Conservation (phyloP, 1,140 invertebrate genomes). For the Aphelenchoides fujianensis region DNA sequence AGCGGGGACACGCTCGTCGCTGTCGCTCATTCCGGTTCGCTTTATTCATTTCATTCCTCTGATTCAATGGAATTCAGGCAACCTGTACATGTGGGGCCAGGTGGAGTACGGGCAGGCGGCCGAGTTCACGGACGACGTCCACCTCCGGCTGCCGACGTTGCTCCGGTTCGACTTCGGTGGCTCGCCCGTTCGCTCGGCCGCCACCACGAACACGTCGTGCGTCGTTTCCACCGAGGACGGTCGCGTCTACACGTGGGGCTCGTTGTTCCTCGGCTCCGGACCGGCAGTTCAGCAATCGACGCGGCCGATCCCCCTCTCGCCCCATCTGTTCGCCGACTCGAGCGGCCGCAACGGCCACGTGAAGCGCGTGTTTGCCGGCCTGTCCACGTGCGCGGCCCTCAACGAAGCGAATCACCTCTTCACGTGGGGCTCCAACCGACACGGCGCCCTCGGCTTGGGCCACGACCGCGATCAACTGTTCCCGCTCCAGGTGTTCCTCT, state of each 20-base stretch:
- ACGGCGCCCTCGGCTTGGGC: conserved; percentile 36
- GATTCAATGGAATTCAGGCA: conserved; percentile 31
- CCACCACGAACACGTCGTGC: conserved; percentile 43
- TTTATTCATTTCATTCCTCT: not conserved
- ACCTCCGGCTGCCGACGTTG: conserved; percentile 26
- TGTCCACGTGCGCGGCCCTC: conserved; percentile 26
- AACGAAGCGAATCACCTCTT: conserved; percentile 39
- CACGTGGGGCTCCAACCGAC: conserved; percentile 44
- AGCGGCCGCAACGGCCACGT: conserved; percentile 17
- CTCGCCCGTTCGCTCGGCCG: conserved; percentile 32
- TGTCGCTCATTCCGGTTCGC: conserved; percentile 23
- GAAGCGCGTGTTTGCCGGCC: conserved; percentile 40
- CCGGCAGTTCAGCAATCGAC: not conserved
- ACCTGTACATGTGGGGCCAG: conserved; percentile 52
- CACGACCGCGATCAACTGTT: conserved; percentile 42
- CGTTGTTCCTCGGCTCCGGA: conserved; percentile 38
- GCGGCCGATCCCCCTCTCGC: not conserved
- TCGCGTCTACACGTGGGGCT: conserved; percentile 42
- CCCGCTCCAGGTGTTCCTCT: conserved; percentile 44
- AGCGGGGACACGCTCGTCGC: conserved; percentile 41
- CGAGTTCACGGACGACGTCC: conserved; percentile 41
- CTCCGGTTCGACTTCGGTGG: conserved; percentile 29
- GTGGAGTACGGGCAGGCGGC: conserved; percentile 45
- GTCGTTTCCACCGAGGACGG: conserved; percentile 47
- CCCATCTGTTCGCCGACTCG: conserved; percentile 35